Conservation (phyloP, 2,113 vertebrate species). For the Hoplias malabaricus region DNA sequence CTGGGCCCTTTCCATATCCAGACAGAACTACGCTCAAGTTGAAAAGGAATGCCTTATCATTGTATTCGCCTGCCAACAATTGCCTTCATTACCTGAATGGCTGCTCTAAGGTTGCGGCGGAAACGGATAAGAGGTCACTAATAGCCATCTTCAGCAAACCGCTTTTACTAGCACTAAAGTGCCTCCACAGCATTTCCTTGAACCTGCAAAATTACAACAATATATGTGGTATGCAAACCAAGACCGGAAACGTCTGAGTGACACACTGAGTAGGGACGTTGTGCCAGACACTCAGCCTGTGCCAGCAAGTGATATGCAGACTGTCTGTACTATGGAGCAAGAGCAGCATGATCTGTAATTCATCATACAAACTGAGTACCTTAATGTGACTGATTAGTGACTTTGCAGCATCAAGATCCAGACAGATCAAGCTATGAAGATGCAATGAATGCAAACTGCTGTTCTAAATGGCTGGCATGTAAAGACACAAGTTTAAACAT, state of each 20-base stretch:
- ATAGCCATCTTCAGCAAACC: slow-evolving; percentile 39
- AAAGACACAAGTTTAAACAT: neutral
- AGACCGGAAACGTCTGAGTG: neutral
- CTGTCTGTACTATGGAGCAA: too few species aligned
- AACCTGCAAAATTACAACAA: neutral
- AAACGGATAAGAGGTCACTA: slow-evolving; percentile 37
- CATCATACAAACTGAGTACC: too few species aligned
- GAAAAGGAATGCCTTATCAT: slow-evolving; percentile 42
- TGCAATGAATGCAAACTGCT: too few species aligned
- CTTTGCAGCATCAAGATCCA: too few species aligned
- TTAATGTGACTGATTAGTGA: too few species aligned
- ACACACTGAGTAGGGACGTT: neutral
- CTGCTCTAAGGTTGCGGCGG: slow-evolving; percentile 26
- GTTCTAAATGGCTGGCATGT: too few species aligned
- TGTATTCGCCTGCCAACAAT: slow-evolving; percentile 38
- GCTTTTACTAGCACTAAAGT: slow-evolving; percentile 43
- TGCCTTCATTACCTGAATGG: too few species aligned
- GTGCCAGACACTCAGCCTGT: too few species aligned
- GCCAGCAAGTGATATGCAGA: neutral
- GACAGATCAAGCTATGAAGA: too few species aligned
- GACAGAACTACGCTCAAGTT: slow-evolving; percentile 22
- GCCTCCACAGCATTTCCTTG: too few species aligned
- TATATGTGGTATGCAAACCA: too few species aligned
- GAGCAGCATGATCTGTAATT: too few species aligned
- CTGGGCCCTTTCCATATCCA: slow-evolving; percentile 10